Percentiles rank a stretch among this genome's conserved stretches.
These are phyloP conservation scores for Trichogramma evanescens DNA, from an alignment of 2,888 invertebrate genomes.

Conservation along the genomic window DNA sequence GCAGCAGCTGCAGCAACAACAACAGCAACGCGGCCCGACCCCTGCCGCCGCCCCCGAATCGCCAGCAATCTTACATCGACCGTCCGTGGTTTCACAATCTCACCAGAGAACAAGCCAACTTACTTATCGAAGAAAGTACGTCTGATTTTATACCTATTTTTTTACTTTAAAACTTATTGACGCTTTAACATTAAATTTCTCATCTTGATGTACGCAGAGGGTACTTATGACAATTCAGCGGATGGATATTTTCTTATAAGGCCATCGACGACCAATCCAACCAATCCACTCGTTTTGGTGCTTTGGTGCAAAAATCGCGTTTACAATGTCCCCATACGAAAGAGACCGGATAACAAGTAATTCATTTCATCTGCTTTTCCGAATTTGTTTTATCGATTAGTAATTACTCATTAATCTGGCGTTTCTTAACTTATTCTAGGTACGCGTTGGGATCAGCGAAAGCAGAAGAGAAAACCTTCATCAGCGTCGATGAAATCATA, in stretches of 20 bases:
- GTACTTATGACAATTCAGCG: slow-evolving; percentile 34
- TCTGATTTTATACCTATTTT: slow-evolving; percentile 2
- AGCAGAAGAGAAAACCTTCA: slow-evolving; percentile 42
- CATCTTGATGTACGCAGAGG: slow-evolving; percentile 19
- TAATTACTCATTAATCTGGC: background rate
- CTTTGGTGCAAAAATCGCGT: slow-evolving; percentile 43
- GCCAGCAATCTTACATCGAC: slow-evolving; percentile 34
- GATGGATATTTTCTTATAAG: slow-evolving; percentile 45
- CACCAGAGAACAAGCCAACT: slow-evolving; percentile 38
- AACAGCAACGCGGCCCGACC: slow-evolving; percentile 38
- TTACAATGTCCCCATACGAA: slow-evolving; percentile 45
- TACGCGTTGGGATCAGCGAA: slow-evolving; percentile 45
- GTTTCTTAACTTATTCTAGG: slow-evolving; percentile 24
- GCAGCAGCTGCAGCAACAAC: slow-evolving; percentile 9
- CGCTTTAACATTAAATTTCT: background rate
- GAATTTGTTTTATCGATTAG: background rate
- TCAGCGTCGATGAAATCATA: slow-evolving; percentile 42
- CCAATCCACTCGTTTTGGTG: slow-evolving; percentile 45
- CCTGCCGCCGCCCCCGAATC: slow-evolving; percentile 35
- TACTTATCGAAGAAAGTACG: slow-evolving; percentile 40
- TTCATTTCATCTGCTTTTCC: background rate
- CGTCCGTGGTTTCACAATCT: slow-evolving; percentile 43
- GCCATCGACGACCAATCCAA: slow-evolving; percentile 40
- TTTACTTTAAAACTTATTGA: background rate
- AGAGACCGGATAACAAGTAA: slow-evolving; percentile 42